Base-by-base conservation (phyloP, 2,113 vertebrate genomes). In the Mesoclemmys tuberculata region DNA sequence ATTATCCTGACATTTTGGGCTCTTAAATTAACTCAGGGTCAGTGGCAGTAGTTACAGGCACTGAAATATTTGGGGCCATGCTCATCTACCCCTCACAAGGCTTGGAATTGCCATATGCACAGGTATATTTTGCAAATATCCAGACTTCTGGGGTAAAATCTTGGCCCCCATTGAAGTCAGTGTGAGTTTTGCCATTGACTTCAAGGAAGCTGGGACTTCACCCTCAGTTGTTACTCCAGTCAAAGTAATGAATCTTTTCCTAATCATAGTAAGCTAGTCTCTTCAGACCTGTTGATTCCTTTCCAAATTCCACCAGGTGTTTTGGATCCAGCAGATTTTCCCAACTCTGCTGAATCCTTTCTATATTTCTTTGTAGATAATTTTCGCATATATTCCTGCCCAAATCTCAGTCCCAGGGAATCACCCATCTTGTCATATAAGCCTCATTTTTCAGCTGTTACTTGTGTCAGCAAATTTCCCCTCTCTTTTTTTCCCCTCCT, bases 381-480 rank as follows among this genome's bases (percentile, higher is more conserved):
- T 94, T 90, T 13, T 54, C 86, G 41, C 54, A 61, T 87, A 74
- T 78, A 96, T 89, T 80, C 89, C 89, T 89, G 52, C 64, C 46
- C 80, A 87, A 90, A 84, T 90, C 90, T 91, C 80, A 26, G 84
- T 84, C 85, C 88, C 85, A 22, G 52, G 82, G 84, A 92, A 88
- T 93, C 93, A 83, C 89, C 71, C 41, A 38, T 89, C 78, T 82
- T 86, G 89, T 92, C 90, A 95, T 89, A 90, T 94, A 54, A 96
- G 56, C 54, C 35, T 92, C 29, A 27, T 46, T 94, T 94, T 94
- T 96, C 96, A 97, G 92, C 93, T 96, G 93, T 96, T 96, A 91
- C 31, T 80, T 92, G 93, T 44, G 94, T 96, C 83, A 89, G 74
- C 35, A 95, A 91, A 92, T 95, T 94, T 44, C 26, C 64, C 21